A percentile compares a stretch with the other conserved stretches of the same genome.
Evolutionary conservation across 2,888 invertebrate species (phyloP).

Genomic region (Aphidius colemani): DNA sequence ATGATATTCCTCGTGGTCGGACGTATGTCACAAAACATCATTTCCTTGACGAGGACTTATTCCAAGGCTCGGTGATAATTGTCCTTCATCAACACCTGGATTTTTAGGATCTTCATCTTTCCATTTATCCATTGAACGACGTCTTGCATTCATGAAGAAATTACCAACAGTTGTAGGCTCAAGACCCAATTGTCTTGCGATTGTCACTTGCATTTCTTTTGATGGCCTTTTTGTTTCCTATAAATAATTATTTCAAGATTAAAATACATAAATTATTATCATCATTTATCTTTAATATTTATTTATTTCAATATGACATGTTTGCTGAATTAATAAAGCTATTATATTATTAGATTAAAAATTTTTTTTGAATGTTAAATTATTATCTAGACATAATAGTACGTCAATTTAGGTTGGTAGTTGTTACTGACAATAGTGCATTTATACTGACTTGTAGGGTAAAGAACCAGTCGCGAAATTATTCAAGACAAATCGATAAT

Average conservation of each 20-base stretch:
- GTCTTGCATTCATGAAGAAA: conserved; percentile 99
- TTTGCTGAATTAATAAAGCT: neutral
- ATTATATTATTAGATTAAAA: neutral
- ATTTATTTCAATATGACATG: neutral
- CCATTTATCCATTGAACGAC: conserved; percentile 98
- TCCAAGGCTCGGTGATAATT: conserved; percentile 59
- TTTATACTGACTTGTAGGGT: conserved; percentile 44
- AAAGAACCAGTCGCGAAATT: conserved; percentile 52
- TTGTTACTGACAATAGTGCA: conserved; percentile 35
- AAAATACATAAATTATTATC: conserved; percentile 10
- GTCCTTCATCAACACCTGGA: conserved; percentile 58
- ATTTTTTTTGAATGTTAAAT: too few relatives aligned
- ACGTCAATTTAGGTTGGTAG: too few relatives aligned
- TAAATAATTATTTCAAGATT: conserved; percentile 41
- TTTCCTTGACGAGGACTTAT: conserved; percentile 56
- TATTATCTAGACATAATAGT: too few relatives aligned
- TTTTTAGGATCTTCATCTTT: conserved; percentile 85
- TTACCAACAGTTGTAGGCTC: conserved; percentile 98
- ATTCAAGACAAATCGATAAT: conserved; percentile 59
- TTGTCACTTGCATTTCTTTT: conserved; percentile 99
- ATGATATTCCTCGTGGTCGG: conserved; percentile 61
- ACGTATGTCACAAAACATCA: conserved; percentile 61
- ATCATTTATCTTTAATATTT: neutral
- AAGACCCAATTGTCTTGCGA: conserved; percentile 93
- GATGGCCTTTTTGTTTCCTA: conserved; percentile 99